Percentiles rank a stretch among this genome's conserved stretches.
Conservation (phyloP, 2,888 invertebrate genomes). For the Acrobasis repandana region DNA sequence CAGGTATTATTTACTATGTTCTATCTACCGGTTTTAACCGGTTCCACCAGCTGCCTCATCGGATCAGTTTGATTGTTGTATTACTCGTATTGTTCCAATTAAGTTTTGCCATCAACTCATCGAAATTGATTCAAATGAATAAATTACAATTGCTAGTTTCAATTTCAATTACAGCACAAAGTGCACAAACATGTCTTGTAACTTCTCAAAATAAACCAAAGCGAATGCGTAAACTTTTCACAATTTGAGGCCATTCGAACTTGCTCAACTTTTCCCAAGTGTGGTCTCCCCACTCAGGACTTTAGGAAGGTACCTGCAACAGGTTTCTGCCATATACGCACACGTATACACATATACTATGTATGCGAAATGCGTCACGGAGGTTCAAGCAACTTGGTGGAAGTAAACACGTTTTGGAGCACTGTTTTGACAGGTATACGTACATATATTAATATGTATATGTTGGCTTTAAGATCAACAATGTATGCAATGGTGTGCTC, state of each 20-base stretch:
- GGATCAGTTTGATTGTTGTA: too few species aligned
- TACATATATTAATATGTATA: conserved; percentile 1
- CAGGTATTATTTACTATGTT: too few species aligned
- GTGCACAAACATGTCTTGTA: background rate
- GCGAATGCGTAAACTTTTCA: conserved; percentile 1
- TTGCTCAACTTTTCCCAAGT: background rate
- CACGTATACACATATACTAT: conserved; percentile 19
- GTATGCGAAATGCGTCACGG: conserved; percentile 25
- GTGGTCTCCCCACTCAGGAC: conserved; percentile 5
- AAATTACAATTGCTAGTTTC: too few species aligned
- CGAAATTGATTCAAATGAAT: too few species aligned
- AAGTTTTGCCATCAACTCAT: too few species aligned
- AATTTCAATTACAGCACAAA: too few species aligned
- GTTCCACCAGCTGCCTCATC: too few species aligned
- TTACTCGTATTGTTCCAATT: too few species aligned
- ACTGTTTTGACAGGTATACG: conserved; percentile 25
- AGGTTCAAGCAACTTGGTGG: conserved; percentile 28
- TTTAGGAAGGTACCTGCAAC: conserved; percentile 14
- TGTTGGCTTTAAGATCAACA: background rate
- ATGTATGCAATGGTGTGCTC: background rate
- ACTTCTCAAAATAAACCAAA: background rate
- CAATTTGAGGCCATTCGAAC: background rate
- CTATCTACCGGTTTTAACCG: too few species aligned
- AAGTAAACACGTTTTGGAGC: conserved; percentile 27
- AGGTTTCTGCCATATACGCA: conserved; percentile 14